These are phyloP conservation scores for Coleophora deauratella DNA, from an alignment of 2,888 invertebrate genomes.

Conservation along the genomic window DNA sequence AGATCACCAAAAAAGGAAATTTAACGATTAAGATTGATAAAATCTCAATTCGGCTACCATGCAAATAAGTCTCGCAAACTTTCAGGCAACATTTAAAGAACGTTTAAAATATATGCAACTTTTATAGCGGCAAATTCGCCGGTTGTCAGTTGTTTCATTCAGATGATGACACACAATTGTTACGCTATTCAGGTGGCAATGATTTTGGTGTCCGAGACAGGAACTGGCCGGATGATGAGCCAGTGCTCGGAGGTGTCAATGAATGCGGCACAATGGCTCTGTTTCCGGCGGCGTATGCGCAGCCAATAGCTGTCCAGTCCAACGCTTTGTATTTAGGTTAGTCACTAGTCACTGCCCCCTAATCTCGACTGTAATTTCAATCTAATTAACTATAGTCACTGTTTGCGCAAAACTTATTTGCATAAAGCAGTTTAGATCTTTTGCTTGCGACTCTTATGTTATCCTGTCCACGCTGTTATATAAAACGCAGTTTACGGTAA, in stretches of 20 bases:
- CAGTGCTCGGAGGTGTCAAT: slow-evolving; percentile 71
- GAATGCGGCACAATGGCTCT: slow-evolving; percentile 67
- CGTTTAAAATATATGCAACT: too few relatives aligned
- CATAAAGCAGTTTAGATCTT: slow-evolving; percentile 25
- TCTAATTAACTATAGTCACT: slow-evolving; percentile 58
- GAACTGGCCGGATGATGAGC: slow-evolving; percentile 62
- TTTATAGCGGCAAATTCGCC: too few relatives aligned
- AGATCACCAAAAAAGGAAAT: too few relatives aligned
- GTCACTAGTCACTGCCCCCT: slow-evolving; percentile 41
- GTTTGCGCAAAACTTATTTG: slow-evolving; percentile 35
- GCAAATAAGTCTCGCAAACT: too few relatives aligned
- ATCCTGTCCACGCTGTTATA: too few relatives aligned
- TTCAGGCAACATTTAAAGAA: too few relatives aligned
- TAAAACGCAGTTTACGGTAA: too few relatives aligned
- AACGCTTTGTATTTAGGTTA: slow-evolving; percentile 71
- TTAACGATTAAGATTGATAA: too few relatives aligned
- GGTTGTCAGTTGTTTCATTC: background rate
- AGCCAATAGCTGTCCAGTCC: slow-evolving; percentile 19
- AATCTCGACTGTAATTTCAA: slow-evolving; percentile 62
- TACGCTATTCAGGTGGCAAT: slow-evolving; percentile 4
- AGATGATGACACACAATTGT: too few relatives aligned
- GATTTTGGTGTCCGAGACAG: slow-evolving; percentile 35
- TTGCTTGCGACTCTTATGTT: slow-evolving; percentile 1
- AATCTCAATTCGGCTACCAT: too few relatives aligned
- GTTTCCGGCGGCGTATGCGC: slow-evolving; percentile 44